phyloP scores from a whole-genome alignment of 2,113 vertebrate species.

The Tilapia sparmanii region DNA sequence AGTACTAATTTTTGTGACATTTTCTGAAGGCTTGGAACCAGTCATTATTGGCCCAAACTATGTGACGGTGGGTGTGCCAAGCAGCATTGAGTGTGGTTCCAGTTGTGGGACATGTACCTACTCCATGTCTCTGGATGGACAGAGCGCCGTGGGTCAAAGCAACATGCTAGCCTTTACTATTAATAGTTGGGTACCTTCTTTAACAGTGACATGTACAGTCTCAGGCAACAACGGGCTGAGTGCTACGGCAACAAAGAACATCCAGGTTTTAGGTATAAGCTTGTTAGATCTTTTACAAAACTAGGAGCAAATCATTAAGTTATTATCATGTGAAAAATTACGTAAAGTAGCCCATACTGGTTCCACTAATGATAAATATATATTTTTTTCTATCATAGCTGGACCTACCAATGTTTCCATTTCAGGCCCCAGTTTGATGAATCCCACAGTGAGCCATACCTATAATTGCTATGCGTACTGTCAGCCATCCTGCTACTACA shows the following conservation, averaged over 20 bases:
- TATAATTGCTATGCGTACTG: constrained; percentile 36
- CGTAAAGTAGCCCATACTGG: no score
- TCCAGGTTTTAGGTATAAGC: constrained; percentile 40
- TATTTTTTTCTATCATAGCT: background rate
- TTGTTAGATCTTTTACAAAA: background rate
- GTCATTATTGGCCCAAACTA: constrained; percentile 3
- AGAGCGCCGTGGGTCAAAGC: background rate
- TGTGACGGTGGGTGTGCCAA: constrained; percentile 46
- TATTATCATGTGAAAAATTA: background rate
- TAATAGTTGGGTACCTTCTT: background rate
- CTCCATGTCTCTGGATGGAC: constrained; percentile 23
- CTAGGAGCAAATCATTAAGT: background rate
- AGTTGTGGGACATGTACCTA: constrained; percentile 11
- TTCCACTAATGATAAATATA: background rate
- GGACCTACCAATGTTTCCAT: constrained; percentile 39
- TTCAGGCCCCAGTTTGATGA: background rate
- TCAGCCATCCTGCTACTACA: constrained; percentile 27
- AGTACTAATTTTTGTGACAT: background rate
- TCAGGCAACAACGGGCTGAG: fast-evolving
- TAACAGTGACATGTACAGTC: constrained; percentile 30
- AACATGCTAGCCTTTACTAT: constrained; percentile 22
- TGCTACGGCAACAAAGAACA: background rate
- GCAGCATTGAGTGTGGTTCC: background rate
- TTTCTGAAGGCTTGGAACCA: constrained; percentile 5
- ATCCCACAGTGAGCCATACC: background rate